Conservation (phyloP, 2,113 vertebrate species). For the Brachionichthys hirsutus region DNA sequence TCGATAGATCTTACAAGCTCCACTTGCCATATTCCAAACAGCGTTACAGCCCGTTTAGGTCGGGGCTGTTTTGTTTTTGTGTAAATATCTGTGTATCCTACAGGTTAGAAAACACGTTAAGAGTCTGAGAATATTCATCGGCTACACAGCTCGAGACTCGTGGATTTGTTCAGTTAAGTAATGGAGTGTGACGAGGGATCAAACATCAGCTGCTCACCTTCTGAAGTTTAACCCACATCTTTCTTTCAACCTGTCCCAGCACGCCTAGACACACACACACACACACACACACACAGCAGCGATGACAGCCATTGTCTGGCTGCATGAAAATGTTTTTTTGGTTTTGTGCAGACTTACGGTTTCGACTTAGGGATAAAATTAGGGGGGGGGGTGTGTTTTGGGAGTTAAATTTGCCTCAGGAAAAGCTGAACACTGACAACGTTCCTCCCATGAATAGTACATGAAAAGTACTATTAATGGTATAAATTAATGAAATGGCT, state of each 20-base stretch:
- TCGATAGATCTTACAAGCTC: background rate
- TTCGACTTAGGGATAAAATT: conserved; percentile 18
- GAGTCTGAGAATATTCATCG: conserved; percentile 7
- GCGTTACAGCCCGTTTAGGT: background rate
- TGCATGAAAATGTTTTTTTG: conserved; percentile 32
- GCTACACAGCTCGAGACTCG: conserved; percentile 8
- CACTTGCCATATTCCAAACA: background rate
- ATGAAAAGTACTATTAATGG: no score
- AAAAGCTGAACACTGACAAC: background rate
- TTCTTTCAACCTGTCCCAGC: conserved; percentile 40
- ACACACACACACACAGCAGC: conserved; percentile 11
- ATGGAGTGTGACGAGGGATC: conserved; percentile 65
- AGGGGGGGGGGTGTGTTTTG: background rate
- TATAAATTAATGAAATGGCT: background rate
- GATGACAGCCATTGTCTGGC: conserved; percentile 42
- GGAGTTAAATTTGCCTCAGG: conserved; percentile 3
- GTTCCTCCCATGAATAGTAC: no score
- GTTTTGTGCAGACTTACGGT: conserved; percentile 20
- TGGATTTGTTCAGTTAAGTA: conserved; percentile 61
- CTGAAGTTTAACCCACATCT: conserved; percentile 65
- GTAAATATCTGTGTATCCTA: background rate
- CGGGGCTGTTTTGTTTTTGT: background rate
- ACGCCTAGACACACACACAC: conserved; percentile 6
- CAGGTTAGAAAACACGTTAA: conserved; percentile 3
- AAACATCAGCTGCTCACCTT: conserved; percentile 50